A percentile compares a stretch with the other conserved stretches of the same genome.
These are phyloP conservation scores for Tetramorium simillimum DNA, from an alignment of 1,140 invertebrate species.

Conservation along the genomic window DNA sequence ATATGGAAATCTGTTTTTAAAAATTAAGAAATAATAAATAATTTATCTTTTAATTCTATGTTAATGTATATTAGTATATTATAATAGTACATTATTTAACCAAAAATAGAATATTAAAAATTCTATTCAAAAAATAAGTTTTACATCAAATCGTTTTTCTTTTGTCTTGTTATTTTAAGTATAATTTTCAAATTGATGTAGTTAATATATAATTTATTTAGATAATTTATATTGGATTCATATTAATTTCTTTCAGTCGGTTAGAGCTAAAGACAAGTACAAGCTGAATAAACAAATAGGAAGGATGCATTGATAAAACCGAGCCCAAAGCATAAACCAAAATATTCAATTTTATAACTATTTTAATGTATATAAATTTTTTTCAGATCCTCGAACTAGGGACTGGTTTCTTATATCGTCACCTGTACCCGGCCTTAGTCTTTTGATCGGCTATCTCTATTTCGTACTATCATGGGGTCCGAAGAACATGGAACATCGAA, in stretches of 20 bases:
- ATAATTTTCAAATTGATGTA: background rate
- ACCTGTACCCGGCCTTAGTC: constrained; percentile 90
- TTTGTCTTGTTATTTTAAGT: background rate
- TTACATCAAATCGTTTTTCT: background rate
- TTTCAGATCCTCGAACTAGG: constrained; percentile 91
- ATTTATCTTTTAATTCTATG: background rate
- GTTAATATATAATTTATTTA: background rate
- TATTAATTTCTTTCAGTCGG: background rate
- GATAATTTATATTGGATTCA: background rate
- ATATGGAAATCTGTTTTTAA: background rate
- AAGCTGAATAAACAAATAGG: background rate
- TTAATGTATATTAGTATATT: background rate
- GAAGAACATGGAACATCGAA: constrained; percentile 91
- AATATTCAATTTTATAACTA: background rate
- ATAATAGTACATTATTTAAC: background rate
- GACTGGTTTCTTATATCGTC: constrained; percentile 94
- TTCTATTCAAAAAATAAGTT: background rate
- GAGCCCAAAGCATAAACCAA: background rate
- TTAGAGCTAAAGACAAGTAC: background rate
- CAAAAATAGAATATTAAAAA: background rate
- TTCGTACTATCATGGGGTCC: constrained; percentile 92
- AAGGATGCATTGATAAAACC: background rate
- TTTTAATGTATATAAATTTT: background rate
- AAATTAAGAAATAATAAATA: background rate
- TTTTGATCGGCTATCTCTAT: constrained; percentile 90